Conservation (phyloP, 2,888 invertebrate species). For the Thyatira batis region DNA sequence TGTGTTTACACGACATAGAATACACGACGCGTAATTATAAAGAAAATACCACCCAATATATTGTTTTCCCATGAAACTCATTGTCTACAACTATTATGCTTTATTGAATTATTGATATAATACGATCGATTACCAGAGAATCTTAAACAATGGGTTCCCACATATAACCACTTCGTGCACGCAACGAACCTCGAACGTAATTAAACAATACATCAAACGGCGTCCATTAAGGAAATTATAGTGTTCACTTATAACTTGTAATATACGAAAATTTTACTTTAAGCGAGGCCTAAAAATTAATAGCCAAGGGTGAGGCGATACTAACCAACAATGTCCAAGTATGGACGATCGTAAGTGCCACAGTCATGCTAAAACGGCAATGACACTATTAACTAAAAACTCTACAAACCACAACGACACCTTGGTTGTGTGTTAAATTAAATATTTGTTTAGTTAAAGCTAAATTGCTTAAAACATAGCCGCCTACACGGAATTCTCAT, state of each 20-base stretch:
- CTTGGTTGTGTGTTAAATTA: constrained; percentile 25
- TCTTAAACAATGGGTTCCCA: background rate
- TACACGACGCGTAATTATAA: too few species aligned
- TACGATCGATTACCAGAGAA: background rate
- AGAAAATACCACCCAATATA: background rate
- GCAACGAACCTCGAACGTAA: background rate
- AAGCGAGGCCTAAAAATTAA: background rate
- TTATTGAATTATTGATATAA: background rate
- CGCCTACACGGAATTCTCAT: background rate
- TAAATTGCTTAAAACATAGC: background rate
- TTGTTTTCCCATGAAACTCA: background rate
- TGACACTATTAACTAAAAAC: constrained; percentile 35
- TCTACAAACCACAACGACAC: constrained; percentile 11
- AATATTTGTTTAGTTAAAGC: constrained; percentile 20
- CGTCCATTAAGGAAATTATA: constrained; percentile 2
- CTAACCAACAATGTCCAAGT: constrained; percentile 6
- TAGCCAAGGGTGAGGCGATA: background rate
- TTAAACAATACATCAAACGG: constrained; percentile 1
- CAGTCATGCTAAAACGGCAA: constrained; percentile 18
- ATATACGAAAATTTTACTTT: constrained; percentile 1
- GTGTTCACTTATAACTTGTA: background rate
- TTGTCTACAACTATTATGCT: background rate
- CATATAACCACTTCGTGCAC: background rate
- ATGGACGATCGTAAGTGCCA: background rate
- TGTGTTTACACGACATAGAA: too few species aligned